phyloP scores from a whole-genome alignment of 2,797 vertebrate species.

The Syngnathus rostellatus region DNA sequence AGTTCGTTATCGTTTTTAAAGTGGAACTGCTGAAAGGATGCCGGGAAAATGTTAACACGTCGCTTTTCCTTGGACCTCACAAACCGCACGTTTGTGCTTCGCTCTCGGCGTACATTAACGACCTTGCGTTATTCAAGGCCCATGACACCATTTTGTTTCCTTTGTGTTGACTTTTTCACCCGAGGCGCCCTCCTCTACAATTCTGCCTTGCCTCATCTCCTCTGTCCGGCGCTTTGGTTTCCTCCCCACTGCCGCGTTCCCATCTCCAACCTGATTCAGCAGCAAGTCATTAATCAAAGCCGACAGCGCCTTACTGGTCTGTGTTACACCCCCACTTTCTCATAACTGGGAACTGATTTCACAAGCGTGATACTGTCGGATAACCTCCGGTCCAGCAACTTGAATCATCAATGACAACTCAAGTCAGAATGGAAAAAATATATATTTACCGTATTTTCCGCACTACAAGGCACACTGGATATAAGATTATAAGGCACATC shows the following conservation, averaged over 20 bases:
- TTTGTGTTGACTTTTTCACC: not conserved
- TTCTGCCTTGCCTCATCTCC: not conserved
- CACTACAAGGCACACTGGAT: too few relatives aligned
- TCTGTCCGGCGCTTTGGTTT: not conserved
- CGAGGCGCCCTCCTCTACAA: not conserved
- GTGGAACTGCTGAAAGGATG: not conserved
- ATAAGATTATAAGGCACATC: too few relatives aligned
- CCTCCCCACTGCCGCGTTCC: not conserved
- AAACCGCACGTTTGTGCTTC: not conserved
- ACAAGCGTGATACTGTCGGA: slow-evolving; percentile 2
- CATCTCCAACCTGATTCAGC: slow-evolving; percentile 12
- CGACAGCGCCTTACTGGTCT: slow-evolving; percentile 17
- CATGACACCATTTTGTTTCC: not conserved
- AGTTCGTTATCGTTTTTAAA: slow-evolving; percentile 6
- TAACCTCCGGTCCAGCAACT: not conserved
- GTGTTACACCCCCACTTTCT: slow-evolving; percentile 11
- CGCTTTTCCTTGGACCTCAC: not conserved
- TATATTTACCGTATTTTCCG: too few relatives aligned
- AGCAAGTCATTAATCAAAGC: slow-evolving; percentile 39
- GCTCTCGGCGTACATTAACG: not conserved
- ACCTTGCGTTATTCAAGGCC: not conserved
- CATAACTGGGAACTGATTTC: slow-evolving; percentile 11
- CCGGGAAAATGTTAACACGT: not conserved
- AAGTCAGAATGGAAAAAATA: not conserved
- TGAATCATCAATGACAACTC: not conserved